Percentiles rank a stretch among this genome's conserved stretches.
Conservation (phyloP, 2,888 invertebrate species). For the Noctua fimbriata region DNA sequence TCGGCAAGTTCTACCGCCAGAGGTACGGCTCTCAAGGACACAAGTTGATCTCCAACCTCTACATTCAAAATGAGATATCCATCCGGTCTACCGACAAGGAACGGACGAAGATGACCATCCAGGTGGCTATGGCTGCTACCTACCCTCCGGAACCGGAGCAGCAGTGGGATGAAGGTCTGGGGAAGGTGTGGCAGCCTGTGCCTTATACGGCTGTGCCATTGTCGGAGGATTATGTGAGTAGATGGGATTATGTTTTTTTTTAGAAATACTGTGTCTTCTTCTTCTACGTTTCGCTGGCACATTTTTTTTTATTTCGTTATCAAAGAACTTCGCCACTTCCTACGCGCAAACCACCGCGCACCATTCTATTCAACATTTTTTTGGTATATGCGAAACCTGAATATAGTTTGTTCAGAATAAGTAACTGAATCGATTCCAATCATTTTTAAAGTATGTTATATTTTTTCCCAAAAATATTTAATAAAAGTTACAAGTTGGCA, state of each 20-base stretch:
- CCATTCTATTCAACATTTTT: no score
- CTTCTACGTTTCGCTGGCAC: no score
- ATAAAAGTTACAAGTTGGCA: no score
- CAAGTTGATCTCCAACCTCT: constrained; percentile 79
- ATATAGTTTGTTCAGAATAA: no score
- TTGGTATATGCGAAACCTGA: no score
- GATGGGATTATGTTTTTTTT: neutral
- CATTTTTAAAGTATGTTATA: no score
- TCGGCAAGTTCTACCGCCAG: constrained; percentile 81
- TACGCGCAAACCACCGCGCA: no score
- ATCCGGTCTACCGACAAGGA: constrained; percentile 86
- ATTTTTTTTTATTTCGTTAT: no score
- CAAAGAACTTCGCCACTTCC: no score
- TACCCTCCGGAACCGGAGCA: constrained; percentile 84
- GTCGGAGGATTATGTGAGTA: constrained; percentile 84
- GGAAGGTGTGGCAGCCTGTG: constrained; percentile 86
- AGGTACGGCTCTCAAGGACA: constrained; percentile 78
- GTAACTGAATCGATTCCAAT: no score
- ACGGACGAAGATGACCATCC: constrained; percentile 85
- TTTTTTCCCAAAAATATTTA: no score
- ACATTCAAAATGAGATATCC: constrained; percentile 78
- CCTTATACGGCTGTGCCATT: constrained; percentile 83
- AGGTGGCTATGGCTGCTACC: constrained; percentile 83
- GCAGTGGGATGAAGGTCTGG: constrained; percentile 84
- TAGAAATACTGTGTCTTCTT: no score